Evolutionary conservation across 2,888 invertebrate species (phyloP).

Genomic region (Eupithecia dodoneata): DNA sequence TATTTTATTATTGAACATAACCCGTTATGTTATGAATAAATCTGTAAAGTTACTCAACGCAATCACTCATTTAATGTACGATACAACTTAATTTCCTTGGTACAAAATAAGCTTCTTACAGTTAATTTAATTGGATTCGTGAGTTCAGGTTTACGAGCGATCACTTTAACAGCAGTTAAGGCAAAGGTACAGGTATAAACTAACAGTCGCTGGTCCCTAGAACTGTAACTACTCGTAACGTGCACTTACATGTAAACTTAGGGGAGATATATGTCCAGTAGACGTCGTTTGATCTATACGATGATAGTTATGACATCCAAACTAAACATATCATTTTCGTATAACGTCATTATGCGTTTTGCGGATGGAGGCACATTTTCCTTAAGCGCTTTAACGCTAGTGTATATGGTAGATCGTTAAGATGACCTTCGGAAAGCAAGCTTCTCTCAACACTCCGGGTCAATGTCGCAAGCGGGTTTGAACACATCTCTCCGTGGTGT

Average conservation of each 20-base stretch:
- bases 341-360: not conserved
- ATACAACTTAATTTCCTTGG: conserved; percentile 51
- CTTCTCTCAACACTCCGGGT: not conserved
- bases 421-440: no score
- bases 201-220: not conserved
- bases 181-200: conserved; percentile 6
- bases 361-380: no score
- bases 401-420: no score
- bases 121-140: conserved; percentile 62
- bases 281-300: no score
- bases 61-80: conserved; percentile 32
- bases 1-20: not conserved
- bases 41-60: conserved; percentile 18
- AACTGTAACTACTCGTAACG: not conserved
- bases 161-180: conserved; percentile 62
- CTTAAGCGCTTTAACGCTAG: no score
- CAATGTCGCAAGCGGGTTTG: not conserved
- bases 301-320: no score
- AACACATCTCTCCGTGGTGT: not conserved
- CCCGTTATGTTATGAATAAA: conserved; percentile 9
- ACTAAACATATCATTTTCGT: no score
- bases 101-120: conserved; percentile 58
- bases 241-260: no score
- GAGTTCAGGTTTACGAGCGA: conserved; percentile 64
- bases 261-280: no score